Percentiles rank a stretch among this genome's conserved stretches.
phyloP scores from a whole-genome alignment of 2,797 vertebrate genomes.

The Toxotes lorentzi region DNA sequence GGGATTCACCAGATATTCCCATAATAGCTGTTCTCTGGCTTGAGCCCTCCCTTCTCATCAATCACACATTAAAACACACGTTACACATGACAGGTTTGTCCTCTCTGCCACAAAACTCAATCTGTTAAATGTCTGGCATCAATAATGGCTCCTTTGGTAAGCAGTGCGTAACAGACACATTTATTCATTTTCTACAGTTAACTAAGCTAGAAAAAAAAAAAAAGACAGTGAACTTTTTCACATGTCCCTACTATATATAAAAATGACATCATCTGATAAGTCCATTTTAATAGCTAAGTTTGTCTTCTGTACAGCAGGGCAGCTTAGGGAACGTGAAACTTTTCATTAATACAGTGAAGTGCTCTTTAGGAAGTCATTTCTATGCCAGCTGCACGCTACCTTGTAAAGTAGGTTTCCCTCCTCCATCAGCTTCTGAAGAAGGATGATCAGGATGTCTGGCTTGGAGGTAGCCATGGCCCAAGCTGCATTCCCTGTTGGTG shows the following conservation, averaged over 20 bases:
- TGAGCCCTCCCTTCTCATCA: constrained; percentile 66
- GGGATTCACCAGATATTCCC: constrained; percentile 49
- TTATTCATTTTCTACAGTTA: constrained; percentile 52
- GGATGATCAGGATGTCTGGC: constrained; percentile 98
- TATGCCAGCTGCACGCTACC: constrained; percentile 77
- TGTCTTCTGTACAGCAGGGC: not conserved
- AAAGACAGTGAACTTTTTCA: constrained; percentile 31
- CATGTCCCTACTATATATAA: constrained; percentile 4
- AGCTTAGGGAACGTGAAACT: not conserved
- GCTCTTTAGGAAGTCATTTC: not conserved
- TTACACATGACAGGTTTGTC: constrained; percentile 59
- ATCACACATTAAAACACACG: constrained; percentile 56
- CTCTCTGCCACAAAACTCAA: constrained; percentile 66
- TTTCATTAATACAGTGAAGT: constrained; percentile 8
- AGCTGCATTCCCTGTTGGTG: constrained; percentile 92
- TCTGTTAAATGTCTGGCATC: constrained; percentile 79
- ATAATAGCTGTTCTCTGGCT: constrained; percentile 43
- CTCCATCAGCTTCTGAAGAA: constrained; percentile 99
- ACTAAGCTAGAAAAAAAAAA: constrained; percentile 31
- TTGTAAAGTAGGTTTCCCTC: constrained; percentile 98
- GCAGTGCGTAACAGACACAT: constrained; percentile 34
- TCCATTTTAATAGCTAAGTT: not conserved
- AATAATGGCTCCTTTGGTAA: constrained; percentile 64
- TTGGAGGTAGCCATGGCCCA: constrained; percentile 99
- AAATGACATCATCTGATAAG: constrained; percentile 8